phyloP scores from a whole-genome alignment of 2,113 vertebrate genomes.

The Nycticryphes semicollaris region DNA sequence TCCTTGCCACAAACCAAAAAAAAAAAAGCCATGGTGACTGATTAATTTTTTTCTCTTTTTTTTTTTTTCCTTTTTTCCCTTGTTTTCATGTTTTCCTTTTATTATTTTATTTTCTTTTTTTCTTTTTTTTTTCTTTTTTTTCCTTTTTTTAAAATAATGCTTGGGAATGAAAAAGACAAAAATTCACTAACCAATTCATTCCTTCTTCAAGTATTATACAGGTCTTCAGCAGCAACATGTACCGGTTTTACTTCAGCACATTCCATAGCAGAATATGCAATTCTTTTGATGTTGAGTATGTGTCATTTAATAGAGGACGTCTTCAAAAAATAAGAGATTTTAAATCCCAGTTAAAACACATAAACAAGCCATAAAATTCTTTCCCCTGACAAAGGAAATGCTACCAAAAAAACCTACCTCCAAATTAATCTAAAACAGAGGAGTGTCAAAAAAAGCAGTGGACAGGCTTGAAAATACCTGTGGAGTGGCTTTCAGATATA shows the following conservation, averaged over 20 bases:
- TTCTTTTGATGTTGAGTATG: neutral
- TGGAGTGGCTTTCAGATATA: neutral
- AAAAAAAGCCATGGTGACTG: neutral
- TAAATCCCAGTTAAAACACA: neutral
- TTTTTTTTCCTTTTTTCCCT: too few relatives aligned
- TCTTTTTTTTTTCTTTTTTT: neutral
- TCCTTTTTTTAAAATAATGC: neutral
- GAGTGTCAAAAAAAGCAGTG: neutral
- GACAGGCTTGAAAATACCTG: neutral
- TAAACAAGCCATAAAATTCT: neutral
- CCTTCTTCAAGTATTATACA: neutral
- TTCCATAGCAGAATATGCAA: neutral
- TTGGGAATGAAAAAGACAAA: neutral
- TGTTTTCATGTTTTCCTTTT: too few relatives aligned
- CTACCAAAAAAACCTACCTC: neutral
- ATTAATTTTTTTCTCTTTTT: neutral
- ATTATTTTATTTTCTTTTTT: too few relatives aligned
- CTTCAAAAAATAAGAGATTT: neutral
- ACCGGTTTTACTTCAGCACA: neutral
- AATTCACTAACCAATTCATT: neutral
- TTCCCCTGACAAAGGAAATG: neutral
- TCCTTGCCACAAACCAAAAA: neutral
- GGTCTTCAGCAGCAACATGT: neutral
- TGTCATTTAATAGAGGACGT: neutral
- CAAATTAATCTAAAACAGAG: neutral